Base-by-base conservation (phyloP, 2,113 vertebrate species). In the Coptodon bakossiorum region DNA sequence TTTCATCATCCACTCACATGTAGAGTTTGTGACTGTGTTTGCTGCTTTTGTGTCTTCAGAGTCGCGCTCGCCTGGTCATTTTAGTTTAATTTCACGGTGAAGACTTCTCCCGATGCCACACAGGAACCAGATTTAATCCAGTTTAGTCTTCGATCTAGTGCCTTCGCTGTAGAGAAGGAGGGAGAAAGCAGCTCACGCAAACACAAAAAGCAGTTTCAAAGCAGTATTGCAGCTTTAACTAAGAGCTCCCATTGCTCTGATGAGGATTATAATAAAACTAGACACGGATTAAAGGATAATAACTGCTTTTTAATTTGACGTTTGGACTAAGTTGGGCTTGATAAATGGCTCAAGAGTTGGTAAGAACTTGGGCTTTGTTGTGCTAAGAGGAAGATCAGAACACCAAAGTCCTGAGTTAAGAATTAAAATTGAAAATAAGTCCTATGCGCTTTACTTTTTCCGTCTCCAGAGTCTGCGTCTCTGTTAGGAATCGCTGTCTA, bases 111-210 rank as follows among this genome's bases (percentile, higher is more conserved):
- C 43, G 56, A 68, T 9, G 76, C 78, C 83, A 22, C 85, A 59
- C 84, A 73, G 57, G 57, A 89, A 87, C 80, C 85, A 86, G 87
- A 90, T 90, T 36, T 84, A 90, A 87, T 86, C 84, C 86, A 82
- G 82, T 93, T 93, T 91, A 91, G 91, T 94, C 86, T 89, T 93
- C 68, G 53, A 94, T 80, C 84, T 92, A 94, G 96, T 96, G 96
- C 96, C 96, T 96, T 96, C 86, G 78, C 89, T 88, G 91, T 86
- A 43, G 61, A 82, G 76, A 81, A 87, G 56, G 71, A 87, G 80
- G 71, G 66, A 88, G 66, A 81, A 68, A 90, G 90, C 86, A 86
- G 91, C 90, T 91, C 90, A 66, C 90, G 19, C 86, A 90, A 73
- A 94, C 89, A 52, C 40, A 61, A 11, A 57, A 81, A n/a, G 40